Evolutionary conservation across 2,888 invertebrate genomes (phyloP).

Genomic region (Gisinianus flammeolus): DNA sequence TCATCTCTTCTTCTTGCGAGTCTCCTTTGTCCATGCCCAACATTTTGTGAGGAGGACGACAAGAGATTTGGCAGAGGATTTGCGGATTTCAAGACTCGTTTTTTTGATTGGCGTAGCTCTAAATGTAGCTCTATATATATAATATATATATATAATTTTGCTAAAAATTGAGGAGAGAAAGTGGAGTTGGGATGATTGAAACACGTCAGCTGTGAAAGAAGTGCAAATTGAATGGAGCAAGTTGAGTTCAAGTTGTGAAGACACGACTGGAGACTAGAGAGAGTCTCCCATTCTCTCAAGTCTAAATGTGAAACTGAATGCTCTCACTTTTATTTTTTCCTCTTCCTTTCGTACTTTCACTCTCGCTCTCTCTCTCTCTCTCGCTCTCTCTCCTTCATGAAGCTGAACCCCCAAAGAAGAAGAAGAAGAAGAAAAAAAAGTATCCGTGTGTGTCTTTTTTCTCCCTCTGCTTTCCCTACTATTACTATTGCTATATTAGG

Average conservation of each 20-base stretch:
- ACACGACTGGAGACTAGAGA: background rate
- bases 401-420: background rate
- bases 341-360: too few relatives aligned
- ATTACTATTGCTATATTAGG: too few relatives aligned
- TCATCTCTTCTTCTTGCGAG: too few relatives aligned
- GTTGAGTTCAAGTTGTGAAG: slow-evolving; percentile 9
- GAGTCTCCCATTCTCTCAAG: too few relatives aligned
- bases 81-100: too few relatives aligned
- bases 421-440: background rate
- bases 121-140: background rate
- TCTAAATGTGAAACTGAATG: slow-evolving; percentile 3
- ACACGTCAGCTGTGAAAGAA: slow-evolving; percentile 19
- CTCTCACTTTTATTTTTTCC: background rate
- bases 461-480: background rate
- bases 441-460: background rate
- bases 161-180: background rate
- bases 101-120: too few relatives aligned
- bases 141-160: background rate
- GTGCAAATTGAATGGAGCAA: slow-evolving; percentile 10
- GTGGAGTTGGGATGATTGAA: background rate
- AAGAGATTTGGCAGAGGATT: too few relatives aligned
- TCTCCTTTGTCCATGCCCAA: too few relatives aligned
- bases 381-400: too few relatives aligned
- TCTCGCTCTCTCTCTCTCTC: too few relatives aligned
- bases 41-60: too few relatives aligned